Conservation (phyloP, 1,140 invertebrate species). For the Asbolus verrucosus region DNA sequence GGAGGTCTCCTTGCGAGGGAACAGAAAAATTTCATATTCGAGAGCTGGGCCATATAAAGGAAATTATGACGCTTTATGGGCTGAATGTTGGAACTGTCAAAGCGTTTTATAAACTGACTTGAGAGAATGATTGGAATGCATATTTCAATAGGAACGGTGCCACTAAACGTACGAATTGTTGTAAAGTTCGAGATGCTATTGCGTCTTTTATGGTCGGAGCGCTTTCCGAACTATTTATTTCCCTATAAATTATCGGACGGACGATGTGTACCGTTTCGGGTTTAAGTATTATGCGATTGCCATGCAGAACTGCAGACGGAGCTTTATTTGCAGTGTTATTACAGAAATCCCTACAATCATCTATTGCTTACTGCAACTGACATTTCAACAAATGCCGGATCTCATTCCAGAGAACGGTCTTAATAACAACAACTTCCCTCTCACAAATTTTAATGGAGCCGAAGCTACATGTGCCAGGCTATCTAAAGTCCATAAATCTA, state of each 20-base stretch:
- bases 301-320: too few relatives aligned
- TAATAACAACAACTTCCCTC: constrained; percentile 25
- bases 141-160: constrained; percentile 28
- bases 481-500: constrained; percentile 14
- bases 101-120: constrained; percentile 35
- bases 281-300: constrained; percentile 20
- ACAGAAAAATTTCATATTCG: constrained; percentile 32
- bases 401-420: not conserved
- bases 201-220: constrained; percentile 9
- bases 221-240: constrained; percentile 30
- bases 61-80: constrained; percentile 27
- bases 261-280: not conserved
- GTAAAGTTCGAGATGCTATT: constrained; percentile 22
- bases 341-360: not conserved
- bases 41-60: constrained; percentile 19
- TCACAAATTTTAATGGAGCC: constrained; percentile 27
- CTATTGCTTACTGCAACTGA: constrained; percentile 8
- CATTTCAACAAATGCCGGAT: constrained; percentile 15
- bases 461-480: constrained; percentile 15
- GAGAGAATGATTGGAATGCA: constrained; percentile 28
- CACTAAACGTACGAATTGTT: constrained; percentile 33
- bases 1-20: not conserved
- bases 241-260: constrained; percentile 17
- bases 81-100: constrained; percentile 33
- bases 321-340: too few relatives aligned